Base-by-base conservation (phyloP, 2,888 invertebrate species). In the Parelbella ahira region DNA sequence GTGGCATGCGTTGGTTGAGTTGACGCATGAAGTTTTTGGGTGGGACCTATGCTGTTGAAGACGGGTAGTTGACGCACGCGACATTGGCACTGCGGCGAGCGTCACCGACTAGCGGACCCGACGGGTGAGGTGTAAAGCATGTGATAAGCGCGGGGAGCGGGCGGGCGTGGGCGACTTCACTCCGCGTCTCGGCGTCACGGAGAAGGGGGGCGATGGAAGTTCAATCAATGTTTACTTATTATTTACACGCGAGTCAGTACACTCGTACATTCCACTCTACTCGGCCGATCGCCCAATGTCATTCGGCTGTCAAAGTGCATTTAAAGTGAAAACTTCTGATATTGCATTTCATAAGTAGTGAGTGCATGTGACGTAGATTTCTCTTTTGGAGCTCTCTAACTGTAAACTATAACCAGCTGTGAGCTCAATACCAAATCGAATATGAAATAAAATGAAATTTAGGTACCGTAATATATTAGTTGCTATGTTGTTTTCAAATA, bases 401-500 rank as follows among this genome's bases (percentile, higher is more conserved):
- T 61, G 54, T 41, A 48, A 64, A 50, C 53, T 60, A 54, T 70
- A 68, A 20, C 28, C 69, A 71, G 74, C 81, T 75, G 80, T 68
- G 63, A 57, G 56, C 54, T 37, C 36, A 46, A 70, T 66, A 61
- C 66, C 70, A 67, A 66, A 50, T 56, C 56, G 69, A 80, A 65
- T 75, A 87, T 87, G 86, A 82, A 80, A 78, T 84, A 87, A 86
- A 74, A 87, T 87, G 86, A 84, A 80, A 86, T 71, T 75, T 82
- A 79, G 86, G 86, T 87, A 53, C 38, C 27, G 37, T 23, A 32
- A 11, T 38, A 34, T 28, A 10, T 32, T 9, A n/a, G 30, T 28
- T 42, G 30, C 43, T 44, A 44, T 36, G 51, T 28, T 27, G 18
- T 41, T 8, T 37, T 5, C 20, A 24, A 47, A 47, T 47, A 55